Evolutionary conservation across 2,113 vertebrate species (phyloP), one percentile per base, ranked within the genome.

Genomic region (Chlorodrepanis virens): DNA sequence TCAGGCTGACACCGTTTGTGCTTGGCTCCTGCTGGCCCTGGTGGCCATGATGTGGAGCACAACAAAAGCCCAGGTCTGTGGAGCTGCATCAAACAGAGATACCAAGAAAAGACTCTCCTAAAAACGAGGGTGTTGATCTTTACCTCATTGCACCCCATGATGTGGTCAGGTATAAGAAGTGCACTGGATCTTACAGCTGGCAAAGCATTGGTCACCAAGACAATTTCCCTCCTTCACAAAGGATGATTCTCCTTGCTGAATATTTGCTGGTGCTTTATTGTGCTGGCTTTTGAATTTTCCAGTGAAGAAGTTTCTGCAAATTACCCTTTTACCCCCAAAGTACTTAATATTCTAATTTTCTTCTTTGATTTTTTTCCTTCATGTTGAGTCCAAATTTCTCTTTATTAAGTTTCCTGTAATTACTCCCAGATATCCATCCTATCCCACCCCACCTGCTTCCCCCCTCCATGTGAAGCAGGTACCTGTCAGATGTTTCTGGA

Each of bases 101-200:
- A 28, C 0, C 5, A 29, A 42, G 64, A 42, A 72, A 69, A 76
- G 44, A 8, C 29, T 76, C 21, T 72, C 24, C 20, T 35, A 20
- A 53, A 39, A 82, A n/a, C 0, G 0, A 40, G 3, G 2, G 18
- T 20, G 49, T 69, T 61, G 9, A 35, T 22, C 28, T 61, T 53
- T 1, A 8, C 33, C 35, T 63, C 24, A 0, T 14, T 5, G 9
- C 50, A 7, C 21, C 42, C 57, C 67, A 4, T 5, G 17, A 6
- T 75, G n/a, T 31, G 47, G 35, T 33, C 65, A 57, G 65, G 45
- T 61, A 4, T 52, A 68, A 63, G 37, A 0, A 49, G 35, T 60
- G 37, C 20, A 0, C 22, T 22, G 15, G 60, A 20, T 54, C n/a
- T 40, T 8, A 21, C 42, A 56, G 53, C 47, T 78, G 76, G 64